Base-by-base conservation (phyloP, 2,113 vertebrate genomes). In the Tupaia tana region DNA sequence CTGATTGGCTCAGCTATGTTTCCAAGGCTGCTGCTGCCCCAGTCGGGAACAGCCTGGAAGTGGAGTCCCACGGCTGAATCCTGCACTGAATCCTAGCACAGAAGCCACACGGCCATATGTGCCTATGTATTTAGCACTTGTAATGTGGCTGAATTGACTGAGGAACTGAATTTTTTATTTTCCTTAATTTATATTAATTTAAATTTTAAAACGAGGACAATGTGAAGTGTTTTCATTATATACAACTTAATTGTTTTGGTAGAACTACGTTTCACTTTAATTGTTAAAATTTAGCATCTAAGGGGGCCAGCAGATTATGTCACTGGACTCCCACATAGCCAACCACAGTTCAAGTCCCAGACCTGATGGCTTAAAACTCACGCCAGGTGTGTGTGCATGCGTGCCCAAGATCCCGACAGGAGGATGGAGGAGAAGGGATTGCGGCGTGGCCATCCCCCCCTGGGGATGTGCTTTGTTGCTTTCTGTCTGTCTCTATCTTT, bases 171-270 rank as follows among this genome's bases (percentile, higher is more conserved):
- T 56, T 88, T 92, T 80, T 78, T 2, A 82, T 74, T 79, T 79
- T 22, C 87, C 90, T 89, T 94, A 64, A 66, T 73, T 92, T 86
- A 25, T 87, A 70, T n/a, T 78, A 77, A 54, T 43, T 82, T 70
- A 93, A 92, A 78, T 69, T 85, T 84, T 27, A 82, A 90, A 88
- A 61, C 74, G 31, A 19, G 87, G 89, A 27, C 89, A 86, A n/a
- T 69, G 6, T 93, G 83, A 78, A 81, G 19, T 77, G 80, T 58
- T 43, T 95, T 94, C 56, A 31, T 86, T 78, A 80, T 12, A 82
- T 31, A 73, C 18, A 70, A 69, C 25, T 95, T 78, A 74, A 71
- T 84, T 77, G 70, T 93, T 91, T 96, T 74, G 19, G 43, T 80
- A 81, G 34, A 75, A 64, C 31, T 85, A n/a, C 20, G 52, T 86